A percentile compares a stretch with the other conserved stretches of the same genome.
These are phyloP conservation scores for Timema podura DNA, from an alignment of 2,888 invertebrate species.

Conservation along the genomic window DNA sequence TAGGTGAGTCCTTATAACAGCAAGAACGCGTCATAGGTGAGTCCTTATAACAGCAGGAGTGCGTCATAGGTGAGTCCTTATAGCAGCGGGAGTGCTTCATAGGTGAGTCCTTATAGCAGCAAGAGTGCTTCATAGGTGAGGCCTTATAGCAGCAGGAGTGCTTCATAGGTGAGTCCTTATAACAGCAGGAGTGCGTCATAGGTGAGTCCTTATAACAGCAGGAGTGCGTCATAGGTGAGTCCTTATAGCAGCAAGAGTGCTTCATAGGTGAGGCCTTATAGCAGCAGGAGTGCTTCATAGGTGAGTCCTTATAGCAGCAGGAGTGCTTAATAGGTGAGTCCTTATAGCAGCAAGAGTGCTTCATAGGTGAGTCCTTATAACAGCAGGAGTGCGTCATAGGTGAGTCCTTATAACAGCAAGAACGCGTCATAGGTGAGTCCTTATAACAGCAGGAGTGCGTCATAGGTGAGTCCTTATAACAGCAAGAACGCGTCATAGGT, in stretches of 20 bases:
- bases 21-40: not conserved
- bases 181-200: not conserved
- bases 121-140: no score
- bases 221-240: conserved; percentile 1
- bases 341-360: not conserved
- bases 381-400: not conserved
- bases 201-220: not conserved
- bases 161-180: not conserved
- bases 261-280: not conserved
- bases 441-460: not conserved
- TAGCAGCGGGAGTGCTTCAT: not conserved
- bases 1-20: not conserved
- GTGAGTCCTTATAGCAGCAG: no score
- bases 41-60: not conserved
- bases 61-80: not conserved
- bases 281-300: not conserved
- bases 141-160: not conserved
- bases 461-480: not conserved
- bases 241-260: not conserved
- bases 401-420: no score
- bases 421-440: no score
- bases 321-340: no score
- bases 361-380: not conserved
- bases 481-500: conserved; percentile 39
- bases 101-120: no score